Base-by-base conservation (phyloP, 2,888 invertebrate species). In the Megamerina dolium region DNA sequence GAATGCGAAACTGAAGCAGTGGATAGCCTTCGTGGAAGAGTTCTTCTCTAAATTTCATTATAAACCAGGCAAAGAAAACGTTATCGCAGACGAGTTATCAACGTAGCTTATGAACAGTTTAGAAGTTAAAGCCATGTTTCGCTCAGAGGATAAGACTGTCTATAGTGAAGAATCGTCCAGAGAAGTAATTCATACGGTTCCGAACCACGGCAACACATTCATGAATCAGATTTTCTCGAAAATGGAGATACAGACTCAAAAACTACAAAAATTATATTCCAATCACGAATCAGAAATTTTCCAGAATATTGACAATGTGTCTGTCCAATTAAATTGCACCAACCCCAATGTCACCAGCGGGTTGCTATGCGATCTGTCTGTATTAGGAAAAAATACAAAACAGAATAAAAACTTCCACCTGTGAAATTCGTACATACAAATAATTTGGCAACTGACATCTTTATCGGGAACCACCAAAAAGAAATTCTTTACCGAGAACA, bases 1-100 rank as follows among this genome's bases (percentile, higher is more conserved):
- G 1, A 48, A 50, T 20, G 32, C 36, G 4, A 48, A 49, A 26
- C 37, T 48, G 23, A 52, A 46, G 30, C 26, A 45, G 16, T 45
- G 46, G 45, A 39, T 33, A 27, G 37, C 43, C 16, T 34, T 46
- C 20, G 33, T 51, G 6, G 45, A 45, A 17, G 29, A 34, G 12
- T 41, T 36, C 36, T 20, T 13, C n/a, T n/a, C 26, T 12, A 26
- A 26, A 26, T 26, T 26, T 12, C 26, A 26, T n/a, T n/a, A n/a
- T n/a, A n/a, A 32, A 16, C 32, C 32, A 10, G 32, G 32, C 14
- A 32, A 2, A 14, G 2, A 32, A 14, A 32, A 32, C 16, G 12
- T 12, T 17, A 18, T 32, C 10, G 32, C 32, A 8, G 32, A 32
- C 17, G 32, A 16, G 12, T 16, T 32, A 4, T 32, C 17, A 4